Conservation (phyloP, 2,888 invertebrate species). For the Synanthedon andrenaeformis region DNA sequence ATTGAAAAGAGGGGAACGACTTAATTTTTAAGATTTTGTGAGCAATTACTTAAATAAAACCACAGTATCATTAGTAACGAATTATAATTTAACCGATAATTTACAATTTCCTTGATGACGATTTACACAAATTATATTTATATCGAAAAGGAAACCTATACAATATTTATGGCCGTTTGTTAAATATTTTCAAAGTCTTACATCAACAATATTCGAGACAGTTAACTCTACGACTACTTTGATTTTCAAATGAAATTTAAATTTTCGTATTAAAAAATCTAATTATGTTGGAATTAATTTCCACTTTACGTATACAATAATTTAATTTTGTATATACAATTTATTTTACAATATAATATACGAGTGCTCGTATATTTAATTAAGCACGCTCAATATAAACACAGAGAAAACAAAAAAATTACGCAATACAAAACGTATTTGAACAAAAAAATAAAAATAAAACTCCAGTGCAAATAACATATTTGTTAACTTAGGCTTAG, state of each 20-base stretch:
- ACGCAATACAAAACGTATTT: no score
- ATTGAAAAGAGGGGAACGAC: neutral
- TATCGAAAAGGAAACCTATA: neutral
- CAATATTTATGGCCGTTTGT: neutral
- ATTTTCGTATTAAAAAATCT: slow-evolving; percentile 35
- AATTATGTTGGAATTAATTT: slow-evolving; percentile 16
- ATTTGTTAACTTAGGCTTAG: no score
- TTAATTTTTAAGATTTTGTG: neutral
- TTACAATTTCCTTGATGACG: slow-evolving; percentile 23
- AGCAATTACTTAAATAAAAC: neutral
- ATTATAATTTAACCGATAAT: slow-evolving; percentile 47
- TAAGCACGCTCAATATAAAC: no score
- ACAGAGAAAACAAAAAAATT: no score
- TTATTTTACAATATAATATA: neutral
- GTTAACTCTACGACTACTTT: neutral
- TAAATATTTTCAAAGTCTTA: neutral
- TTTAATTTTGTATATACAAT: slow-evolving; percentile 28
- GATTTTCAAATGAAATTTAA: neutral
- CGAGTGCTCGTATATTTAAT: no score
- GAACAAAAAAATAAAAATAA: no score
- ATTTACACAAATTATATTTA: slow-evolving; percentile 3
- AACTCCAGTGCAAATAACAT: no score
- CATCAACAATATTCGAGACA: neutral
- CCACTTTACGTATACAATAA: slow-evolving; percentile 42
- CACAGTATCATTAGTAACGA: slow-evolving; percentile 29